Evolutionary conservation across 2,797 vertebrate species (phyloP).

Genomic region (Dryobates pubescens): DNA sequence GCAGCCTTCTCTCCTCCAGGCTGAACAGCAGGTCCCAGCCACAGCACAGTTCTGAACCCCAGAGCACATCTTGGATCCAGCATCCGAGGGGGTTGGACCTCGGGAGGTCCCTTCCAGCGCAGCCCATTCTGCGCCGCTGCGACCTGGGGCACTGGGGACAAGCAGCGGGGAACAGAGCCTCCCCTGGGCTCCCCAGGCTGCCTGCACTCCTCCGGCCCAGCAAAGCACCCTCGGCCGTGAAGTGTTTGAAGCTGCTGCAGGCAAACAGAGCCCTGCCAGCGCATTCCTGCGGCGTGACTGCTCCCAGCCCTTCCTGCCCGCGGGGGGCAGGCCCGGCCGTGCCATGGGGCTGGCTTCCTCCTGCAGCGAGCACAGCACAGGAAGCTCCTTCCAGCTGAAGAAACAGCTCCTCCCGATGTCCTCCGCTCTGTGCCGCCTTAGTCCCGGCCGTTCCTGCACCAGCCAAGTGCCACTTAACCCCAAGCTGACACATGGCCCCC

Average conservation of each 20-base stretch:
- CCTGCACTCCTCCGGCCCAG: not conserved
- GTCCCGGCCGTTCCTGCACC: not conserved
- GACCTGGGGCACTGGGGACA: not conserved
- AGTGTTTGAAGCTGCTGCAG: not conserved
- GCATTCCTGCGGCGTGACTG: slow-evolving; percentile 17
- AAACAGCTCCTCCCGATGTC: not conserved
- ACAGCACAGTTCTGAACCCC: not conserved
- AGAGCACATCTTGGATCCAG: not conserved
- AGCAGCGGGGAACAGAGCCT: not conserved
- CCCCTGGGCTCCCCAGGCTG: not conserved
- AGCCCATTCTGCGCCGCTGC: no score
- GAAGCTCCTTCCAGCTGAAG: slow-evolving; percentile 10
- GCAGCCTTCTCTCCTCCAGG: no score
- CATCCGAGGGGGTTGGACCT: no score
- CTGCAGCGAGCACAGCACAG: not conserved
- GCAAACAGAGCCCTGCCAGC: not conserved
- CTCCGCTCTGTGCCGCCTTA: not conserved
- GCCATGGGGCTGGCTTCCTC: accelerated
- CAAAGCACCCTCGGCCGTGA: not conserved
- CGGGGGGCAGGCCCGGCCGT: not conserved
- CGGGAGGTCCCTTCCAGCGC: no score
- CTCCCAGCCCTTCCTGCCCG: not conserved
- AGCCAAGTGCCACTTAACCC: not conserved
- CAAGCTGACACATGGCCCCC: not conserved
- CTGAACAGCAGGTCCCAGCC: not conserved